These are phyloP conservation scores for cattle (Bos taurus) DNA, from an alignment of 2,113 vertebrate species.

Conservation along the genomic window ARS-UCD2.0 NC_037328.1:95159001-95159500, in stretches of 20 bases:
- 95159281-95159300: neutral
- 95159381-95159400: neutral
- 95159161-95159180: neutral
- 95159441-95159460: neutral
- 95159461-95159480: neutral
- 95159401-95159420: neutral
- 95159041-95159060: neutral
- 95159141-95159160: neutral
- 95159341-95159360: neutral
- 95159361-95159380: neutral
- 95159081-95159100: neutral
- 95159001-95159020: neutral
- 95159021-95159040: neutral
- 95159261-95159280: neutral
- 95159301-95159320: neutral
- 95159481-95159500: neutral
- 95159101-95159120: neutral
- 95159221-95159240: neutral
- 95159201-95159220: neutral
- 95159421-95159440: neutral
- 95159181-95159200: neutral
- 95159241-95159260: neutral
- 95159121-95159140: neutral
- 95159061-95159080: neutral
- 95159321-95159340: neutral